Evolutionary conservation across 2,113 vertebrate genomes (phyloP), one percentile per base, ranked within the genome.

Genomic region (Oreochromis niloticus): DNA sequence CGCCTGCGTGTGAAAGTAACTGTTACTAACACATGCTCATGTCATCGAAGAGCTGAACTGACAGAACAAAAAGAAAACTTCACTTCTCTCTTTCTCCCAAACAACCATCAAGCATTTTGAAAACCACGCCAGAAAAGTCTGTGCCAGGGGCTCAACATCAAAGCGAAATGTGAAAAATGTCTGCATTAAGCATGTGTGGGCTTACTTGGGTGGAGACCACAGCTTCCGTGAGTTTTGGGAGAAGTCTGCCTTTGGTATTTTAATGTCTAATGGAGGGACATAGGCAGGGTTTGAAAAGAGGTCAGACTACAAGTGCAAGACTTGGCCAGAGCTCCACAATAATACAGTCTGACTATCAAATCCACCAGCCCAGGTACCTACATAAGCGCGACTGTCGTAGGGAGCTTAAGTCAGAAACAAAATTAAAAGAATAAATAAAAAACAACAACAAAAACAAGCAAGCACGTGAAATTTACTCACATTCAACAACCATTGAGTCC

Each of bases 171-270:
- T 83, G 80, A 84, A 66, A 6, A 80, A 75, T 84, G 85, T 90
- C 89, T 82, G 61, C 83, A 82, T 87, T 85, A 86, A 82, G 71
- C 30, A 41, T 82, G 82, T 81, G 80, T 71, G 46, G 22, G 61
- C 30, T 83, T 59, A 78, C 81, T 80, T 84, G 89, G 93, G 90
- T 90, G 90, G 93, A 91, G 92, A 89, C 86, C 84, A 71, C 81
- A 81, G 91, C 93, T 95, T 94, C 92, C 81, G 89, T 80, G 84
- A 93, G 84, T 91, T 90, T 92, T 79, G 75, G 87, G 81, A 89
- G 82, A 87, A 82, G 81, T 85, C 81, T 81, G 85, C 59, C 90
- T 92, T 95, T 94, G 92, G 95, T 92, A 93, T 93, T 95, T 88
- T 84, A 94, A 92, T 87, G 86, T 93, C 80, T 83, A 63, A 39